Conservation (phyloP, 2,888 invertebrate species). For the Amblyteles armatorius region DNA sequence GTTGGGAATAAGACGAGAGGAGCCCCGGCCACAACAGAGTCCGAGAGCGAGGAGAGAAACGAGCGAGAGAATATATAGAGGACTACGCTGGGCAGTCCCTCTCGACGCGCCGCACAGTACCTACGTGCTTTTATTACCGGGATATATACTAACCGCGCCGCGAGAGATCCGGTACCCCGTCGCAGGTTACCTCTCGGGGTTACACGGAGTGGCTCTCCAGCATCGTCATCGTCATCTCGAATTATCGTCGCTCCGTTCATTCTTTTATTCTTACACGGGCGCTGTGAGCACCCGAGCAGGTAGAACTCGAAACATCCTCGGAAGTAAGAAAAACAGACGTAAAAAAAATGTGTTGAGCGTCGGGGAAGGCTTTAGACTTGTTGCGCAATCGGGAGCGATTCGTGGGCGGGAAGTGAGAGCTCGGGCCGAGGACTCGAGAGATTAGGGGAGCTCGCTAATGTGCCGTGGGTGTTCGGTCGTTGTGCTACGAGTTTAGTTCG, state of each 20-base stretch:
- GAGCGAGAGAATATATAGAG: slow-evolving; percentile 73
- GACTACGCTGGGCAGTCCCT: slow-evolving; percentile 79
- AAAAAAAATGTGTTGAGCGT: slow-evolving; percentile 48
- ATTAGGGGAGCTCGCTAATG: slow-evolving; percentile 25
- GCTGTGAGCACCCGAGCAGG: slow-evolving; percentile 21
- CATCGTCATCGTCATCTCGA: slow-evolving; percentile 20
- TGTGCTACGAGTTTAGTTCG: slow-evolving; percentile 37
- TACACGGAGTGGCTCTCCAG: slow-evolving; percentile 48
- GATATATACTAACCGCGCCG: slow-evolving; percentile 53
- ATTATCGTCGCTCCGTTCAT: background rate
- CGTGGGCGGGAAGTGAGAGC: slow-evolving; percentile 43
- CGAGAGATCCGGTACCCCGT: slow-evolving; percentile 34
- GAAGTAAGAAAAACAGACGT: slow-evolving; percentile 6
- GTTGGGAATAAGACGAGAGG: slow-evolving; percentile 53
- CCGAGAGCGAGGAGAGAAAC: slow-evolving; percentile 62
- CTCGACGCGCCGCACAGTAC: slow-evolving; percentile 79
- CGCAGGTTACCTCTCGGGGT: slow-evolving; percentile 26
- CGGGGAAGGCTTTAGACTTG: slow-evolving; percentile 31
- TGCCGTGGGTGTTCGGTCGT: slow-evolving; percentile 40
- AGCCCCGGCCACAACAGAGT: slow-evolving; percentile 16
- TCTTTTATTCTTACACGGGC: slow-evolving; percentile 13
- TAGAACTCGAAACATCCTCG: slow-evolving; percentile 24
- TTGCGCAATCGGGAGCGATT: slow-evolving; percentile 58
- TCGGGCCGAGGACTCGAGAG: slow-evolving; percentile 26
- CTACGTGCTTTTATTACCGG: slow-evolving; percentile 81